Evolutionary conservation across 2,888 invertebrate genomes (phyloP).

Genomic region (Ellobium chinense): DNA sequence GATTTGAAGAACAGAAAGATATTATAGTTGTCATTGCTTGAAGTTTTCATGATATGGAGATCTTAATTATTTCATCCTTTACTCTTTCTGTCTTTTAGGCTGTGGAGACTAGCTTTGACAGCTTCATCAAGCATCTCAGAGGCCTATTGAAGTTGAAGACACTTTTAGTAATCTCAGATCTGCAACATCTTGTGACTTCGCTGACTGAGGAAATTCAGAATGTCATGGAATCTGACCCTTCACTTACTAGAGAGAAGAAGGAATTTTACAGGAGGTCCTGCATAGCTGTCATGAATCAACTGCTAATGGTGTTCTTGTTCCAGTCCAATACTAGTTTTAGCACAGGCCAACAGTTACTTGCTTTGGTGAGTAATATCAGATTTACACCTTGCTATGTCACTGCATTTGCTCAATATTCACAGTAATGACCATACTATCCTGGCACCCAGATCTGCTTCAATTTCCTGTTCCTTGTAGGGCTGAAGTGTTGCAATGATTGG

Average conservation of each 20-base stretch:
- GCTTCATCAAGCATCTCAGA: background rate
- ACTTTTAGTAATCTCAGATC: no score
- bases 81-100: no score
- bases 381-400: background rate
- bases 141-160: background rate
- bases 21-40: no score
- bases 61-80: no score
- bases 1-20: no score
- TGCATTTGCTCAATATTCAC: background rate
- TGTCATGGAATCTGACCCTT: background rate
- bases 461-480: background rate
- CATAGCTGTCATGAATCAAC: background rate
- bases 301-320: background rate
- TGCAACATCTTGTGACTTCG: no score
- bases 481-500: no score
- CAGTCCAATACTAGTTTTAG: background rate
- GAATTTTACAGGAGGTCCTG: background rate
- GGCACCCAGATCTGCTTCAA: no score
- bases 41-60: no score
- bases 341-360: background rate
- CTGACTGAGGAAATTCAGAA: no score
- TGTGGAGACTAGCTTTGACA: no score
- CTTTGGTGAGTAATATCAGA: background rate
- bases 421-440: background rate
- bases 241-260: background rate